A percentile compares a stretch with the other conserved stretches of the same genome.
Evolutionary conservation across 2,888 invertebrate genomes (phyloP).

Genomic region (Lycophotia porphyrea): DNA sequence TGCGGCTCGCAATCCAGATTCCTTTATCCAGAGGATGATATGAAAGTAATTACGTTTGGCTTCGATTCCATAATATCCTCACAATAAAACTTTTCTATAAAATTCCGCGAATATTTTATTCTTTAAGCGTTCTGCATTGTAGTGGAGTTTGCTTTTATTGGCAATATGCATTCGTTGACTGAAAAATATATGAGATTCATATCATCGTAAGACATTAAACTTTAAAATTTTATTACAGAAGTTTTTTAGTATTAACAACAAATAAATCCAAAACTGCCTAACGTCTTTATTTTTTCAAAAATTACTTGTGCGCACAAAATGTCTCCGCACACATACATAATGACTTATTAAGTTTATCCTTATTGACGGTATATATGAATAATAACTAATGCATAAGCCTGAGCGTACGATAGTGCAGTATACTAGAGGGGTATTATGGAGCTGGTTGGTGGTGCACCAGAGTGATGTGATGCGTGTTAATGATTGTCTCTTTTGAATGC

Average conservation of each 20-base stretch:
- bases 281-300: background rate
- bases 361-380: slow-evolving; percentile 63
- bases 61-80: slow-evolving; percentile 23
- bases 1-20: slow-evolving; percentile 17
- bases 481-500: slow-evolving; percentile 28
- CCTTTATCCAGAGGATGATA: background rate
- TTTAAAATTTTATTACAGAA: background rate
- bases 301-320: slow-evolving; percentile 26
- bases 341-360: slow-evolving; percentile 64
- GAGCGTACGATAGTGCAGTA: slow-evolving; percentile 33
- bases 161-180: no score
- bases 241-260: background rate
- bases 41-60: slow-evolving; percentile 23
- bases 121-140: background rate
- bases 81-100: background rate
- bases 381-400: slow-evolving; percentile 59
- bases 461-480: slow-evolving; percentile 29
- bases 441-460: slow-evolving; percentile 3
- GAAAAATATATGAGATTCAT: background rate
- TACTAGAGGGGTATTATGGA: slow-evolving; percentile 21
- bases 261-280: background rate
- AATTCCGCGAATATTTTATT: background rate
- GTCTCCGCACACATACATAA: slow-evolving; percentile 13
- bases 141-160: background rate
- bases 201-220: background rate